Evolutionary conservation across 2,888 invertebrate genomes (phyloP).

Genomic region (Chaitophorus viminalis): DNA sequence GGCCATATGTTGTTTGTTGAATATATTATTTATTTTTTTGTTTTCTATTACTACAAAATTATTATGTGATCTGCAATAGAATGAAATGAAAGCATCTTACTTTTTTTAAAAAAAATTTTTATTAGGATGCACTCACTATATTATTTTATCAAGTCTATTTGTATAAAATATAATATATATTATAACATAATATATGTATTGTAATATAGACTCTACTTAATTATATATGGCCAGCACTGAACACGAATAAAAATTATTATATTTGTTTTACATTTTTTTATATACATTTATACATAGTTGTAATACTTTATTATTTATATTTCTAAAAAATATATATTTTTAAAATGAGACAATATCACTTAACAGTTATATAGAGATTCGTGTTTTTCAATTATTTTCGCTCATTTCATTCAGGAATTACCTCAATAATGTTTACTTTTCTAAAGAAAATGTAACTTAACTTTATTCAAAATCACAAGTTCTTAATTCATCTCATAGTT

Average conservation of each 20-base stretch:
- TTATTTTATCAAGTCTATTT: conserved; percentile 12
- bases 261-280: conserved; percentile 29
- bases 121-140: conserved; percentile 35
- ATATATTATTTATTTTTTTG: conserved; percentile 53
- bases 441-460: background rate
- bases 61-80: conserved; percentile 43
- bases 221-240: conserved; percentile 35
- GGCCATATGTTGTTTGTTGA: conserved; percentile 51
- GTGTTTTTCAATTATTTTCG: background rate
- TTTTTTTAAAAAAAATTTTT: background rate
- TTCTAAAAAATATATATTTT: background rate
- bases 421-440: background rate
- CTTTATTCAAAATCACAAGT: background rate
- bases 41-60: conserved; percentile 42
- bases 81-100: background rate
- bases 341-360: background rate
- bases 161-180: conserved; percentile 19
- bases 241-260: conserved; percentile 34
- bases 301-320: background rate
- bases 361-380: background rate
- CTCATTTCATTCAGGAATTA: background rate
- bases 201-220: conserved; percentile 36
- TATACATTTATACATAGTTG: background rate
- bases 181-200: background rate
- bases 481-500: background rate